phyloP scores from a whole-genome alignment of 2,888 invertebrate genomes.

The Clitarchus hookeri region DNA sequence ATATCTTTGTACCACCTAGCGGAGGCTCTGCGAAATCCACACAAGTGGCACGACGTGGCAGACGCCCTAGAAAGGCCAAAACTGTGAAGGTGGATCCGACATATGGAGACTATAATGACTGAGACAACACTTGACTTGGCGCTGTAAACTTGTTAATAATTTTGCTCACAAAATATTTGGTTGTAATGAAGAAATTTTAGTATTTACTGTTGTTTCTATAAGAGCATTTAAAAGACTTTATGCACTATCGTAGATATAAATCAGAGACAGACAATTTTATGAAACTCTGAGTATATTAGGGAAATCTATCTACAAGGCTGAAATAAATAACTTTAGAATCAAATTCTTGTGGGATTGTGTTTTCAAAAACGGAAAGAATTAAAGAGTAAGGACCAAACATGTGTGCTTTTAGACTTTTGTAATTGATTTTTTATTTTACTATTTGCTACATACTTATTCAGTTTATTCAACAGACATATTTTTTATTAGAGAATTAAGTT shows the following conservation, averaged over 20 bases:
- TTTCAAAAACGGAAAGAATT: neutral
- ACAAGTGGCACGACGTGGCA: neutral
- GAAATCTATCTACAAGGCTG: slow-evolving; percentile 6
- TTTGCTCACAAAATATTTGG: neutral
- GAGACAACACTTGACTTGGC: neutral
- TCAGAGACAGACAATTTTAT: neutral
- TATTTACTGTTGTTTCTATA: neutral
- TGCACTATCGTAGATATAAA: neutral
- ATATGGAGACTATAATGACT: neutral
- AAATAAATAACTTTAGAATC: neutral
- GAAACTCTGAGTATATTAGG: neutral
- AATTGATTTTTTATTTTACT: neutral
- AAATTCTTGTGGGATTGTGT: neutral
- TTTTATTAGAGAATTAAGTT: too few relatives aligned
- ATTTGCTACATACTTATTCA: neutral
- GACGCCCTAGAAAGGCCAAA: slow-evolving; percentile 2
- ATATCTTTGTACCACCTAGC: slow-evolving; percentile 21
- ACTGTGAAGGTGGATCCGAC: neutral
- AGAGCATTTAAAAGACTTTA: neutral
- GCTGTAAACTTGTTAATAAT: neutral
- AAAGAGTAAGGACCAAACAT: neutral
- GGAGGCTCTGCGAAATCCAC: neutral
- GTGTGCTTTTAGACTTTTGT: neutral
- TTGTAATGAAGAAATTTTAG: neutral
- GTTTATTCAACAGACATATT: neutral